Percentiles rank a stretch among this genome's conserved stretches.
phyloP scores from a whole-genome alignment of 2,797 vertebrate genomes.

The Apogon talboti region DNA sequence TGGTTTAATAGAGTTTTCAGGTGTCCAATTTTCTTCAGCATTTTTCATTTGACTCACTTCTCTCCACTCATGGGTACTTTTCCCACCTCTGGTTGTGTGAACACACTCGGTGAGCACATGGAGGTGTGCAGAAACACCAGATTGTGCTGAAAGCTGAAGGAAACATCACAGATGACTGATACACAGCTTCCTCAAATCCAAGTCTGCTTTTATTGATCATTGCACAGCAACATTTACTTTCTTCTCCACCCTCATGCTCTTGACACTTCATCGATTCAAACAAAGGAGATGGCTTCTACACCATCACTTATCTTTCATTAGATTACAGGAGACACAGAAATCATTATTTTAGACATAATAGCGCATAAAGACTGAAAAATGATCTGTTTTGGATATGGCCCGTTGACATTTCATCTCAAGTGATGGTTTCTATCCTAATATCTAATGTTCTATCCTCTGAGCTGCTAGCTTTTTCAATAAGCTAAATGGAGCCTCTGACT shows the following conservation, averaged over 20 bases:
- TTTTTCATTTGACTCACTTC: too few species aligned
- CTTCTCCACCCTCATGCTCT: slow-evolving; percentile 48
- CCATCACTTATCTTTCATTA: slow-evolving; percentile 74
- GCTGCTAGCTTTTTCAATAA: slow-evolving; percentile 69
- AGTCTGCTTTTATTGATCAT: slow-evolving; percentile 76
- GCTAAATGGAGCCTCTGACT: slow-evolving; percentile 67
- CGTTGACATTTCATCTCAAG: slow-evolving; percentile 63
- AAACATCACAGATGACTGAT: slow-evolving; percentile 62
- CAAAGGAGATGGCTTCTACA: slow-evolving; percentile 56
- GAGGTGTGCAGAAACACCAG: slow-evolving; percentile 5
- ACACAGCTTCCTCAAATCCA: slow-evolving; percentile 52
- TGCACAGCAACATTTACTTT: slow-evolving; percentile 71
- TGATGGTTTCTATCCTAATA: slow-evolving; percentile 60
- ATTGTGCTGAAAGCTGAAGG: slow-evolving; percentile 8
- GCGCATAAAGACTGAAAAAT: slow-evolving; percentile 70
- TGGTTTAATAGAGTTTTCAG: too few species aligned
- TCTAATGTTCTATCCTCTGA: slow-evolving; percentile 55
- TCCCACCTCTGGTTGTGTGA: too few species aligned
- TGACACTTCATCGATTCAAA: slow-evolving; percentile 73
- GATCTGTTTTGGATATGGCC: slow-evolving; percentile 69
- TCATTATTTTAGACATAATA: slow-evolving; percentile 73
- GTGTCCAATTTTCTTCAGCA: too few species aligned
- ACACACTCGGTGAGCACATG: background rate
- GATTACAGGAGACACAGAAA: slow-evolving; percentile 66
- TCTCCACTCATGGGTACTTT: too few species aligned